Percentiles rank a stretch among this genome's conserved stretches.
phyloP scores from a whole-genome alignment of 30 jellyfish, hydroid and myxozoan species.

The Chrysaora quinquecirrha region DNA sequence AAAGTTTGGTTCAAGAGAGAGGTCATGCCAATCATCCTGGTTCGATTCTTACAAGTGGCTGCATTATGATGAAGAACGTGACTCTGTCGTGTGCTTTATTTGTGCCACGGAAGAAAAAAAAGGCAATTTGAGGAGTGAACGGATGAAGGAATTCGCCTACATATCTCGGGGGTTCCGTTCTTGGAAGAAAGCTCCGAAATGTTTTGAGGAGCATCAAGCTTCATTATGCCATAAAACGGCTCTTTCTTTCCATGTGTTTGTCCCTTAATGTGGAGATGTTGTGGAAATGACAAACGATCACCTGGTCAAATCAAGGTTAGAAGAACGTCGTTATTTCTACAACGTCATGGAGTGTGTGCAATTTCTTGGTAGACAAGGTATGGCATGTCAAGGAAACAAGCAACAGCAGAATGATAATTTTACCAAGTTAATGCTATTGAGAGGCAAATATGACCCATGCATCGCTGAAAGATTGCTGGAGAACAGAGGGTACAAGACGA shows the following conservation, averaged over 20 bases:
- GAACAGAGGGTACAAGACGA: constrained; percentile 41
- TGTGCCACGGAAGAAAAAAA: constrained; percentile 34
- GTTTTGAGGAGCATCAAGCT: constrained; percentile 52
- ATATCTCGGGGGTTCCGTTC: constrained; percentile 33
- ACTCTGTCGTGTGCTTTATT: constrained; percentile 38
- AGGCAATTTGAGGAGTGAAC: constrained; percentile 36
- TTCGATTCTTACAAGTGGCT: constrained; percentile 53
- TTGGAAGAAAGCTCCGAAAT: constrained; percentile 36
- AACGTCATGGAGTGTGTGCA: constrained; percentile 42
- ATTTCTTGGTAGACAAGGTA: constrained; percentile 52
- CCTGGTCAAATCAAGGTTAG: constrained; percentile 42
- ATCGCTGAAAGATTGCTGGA: constrained; percentile 25
- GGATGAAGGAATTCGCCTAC: constrained; percentile 45
- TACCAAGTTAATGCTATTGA: constrained; percentile 42
- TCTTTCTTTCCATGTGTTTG: constrained; percentile 27
- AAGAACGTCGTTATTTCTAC: constrained; percentile 52
- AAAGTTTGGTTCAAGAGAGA: constrained; percentile 27
- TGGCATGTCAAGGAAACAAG: constrained; percentile 62
- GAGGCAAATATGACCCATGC: constrained; percentile 65
- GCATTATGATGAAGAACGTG: constrained; percentile 47
- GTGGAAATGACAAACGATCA: constrained; percentile 29
- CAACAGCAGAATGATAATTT: constrained; percentile 49
- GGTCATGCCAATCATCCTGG: constrained; percentile 66
- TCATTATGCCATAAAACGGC: constrained; percentile 70
- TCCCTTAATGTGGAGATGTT: constrained; percentile 20